phyloP scores from a whole-genome alignment of 2,888 invertebrate genomes.

The Diloba caeruleocephala region DNA sequence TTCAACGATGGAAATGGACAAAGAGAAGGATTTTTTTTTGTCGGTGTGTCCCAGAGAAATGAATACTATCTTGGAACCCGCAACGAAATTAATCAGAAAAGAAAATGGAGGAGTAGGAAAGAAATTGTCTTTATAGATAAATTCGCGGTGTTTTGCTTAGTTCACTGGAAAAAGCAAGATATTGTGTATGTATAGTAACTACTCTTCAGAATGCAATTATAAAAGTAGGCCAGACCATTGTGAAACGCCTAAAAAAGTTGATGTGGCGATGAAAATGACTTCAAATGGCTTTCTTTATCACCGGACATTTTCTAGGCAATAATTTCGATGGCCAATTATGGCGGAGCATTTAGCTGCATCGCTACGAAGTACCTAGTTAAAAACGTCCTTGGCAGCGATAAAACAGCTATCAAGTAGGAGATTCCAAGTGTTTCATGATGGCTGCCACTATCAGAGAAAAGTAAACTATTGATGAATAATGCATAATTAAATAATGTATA shows the following conservation, averaged over 20 bases:
- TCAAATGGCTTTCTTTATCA: slow-evolving; percentile 35
- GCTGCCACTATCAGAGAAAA: slow-evolving; percentile 15
- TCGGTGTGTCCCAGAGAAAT: too few relatives aligned
- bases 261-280: slow-evolving; percentile 28
- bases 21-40: too few relatives aligned
- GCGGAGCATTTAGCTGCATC: slow-evolving; percentile 55
- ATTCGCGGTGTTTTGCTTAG: too few relatives aligned
- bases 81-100: too few relatives aligned
- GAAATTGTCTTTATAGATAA: too few relatives aligned
- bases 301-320: slow-evolving; percentile 62
- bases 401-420: slow-evolving; percentile 38
- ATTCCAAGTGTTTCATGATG: slow-evolving; percentile 27
- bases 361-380: slow-evolving; percentile 50
- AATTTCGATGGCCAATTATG: slow-evolving; percentile 61
- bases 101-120: too few relatives aligned
- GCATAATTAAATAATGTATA: slow-evolving; percentile 5
- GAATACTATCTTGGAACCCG: too few relatives aligned
- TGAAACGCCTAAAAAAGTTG: slow-evolving; percentile 24
- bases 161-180: too few relatives aligned
- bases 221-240: slow-evolving; percentile 7
- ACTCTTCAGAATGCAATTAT: too few relatives aligned
- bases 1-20: too few relatives aligned
- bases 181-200: too few relatives aligned
- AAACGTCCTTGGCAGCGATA: slow-evolving; percentile 35
- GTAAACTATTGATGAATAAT: too few relatives aligned